Evolutionary conservation across 1,140 invertebrate genomes (phyloP), one percentile per base, ranked within the genome.

Genomic region (Brachionus koreanus): DNA sequence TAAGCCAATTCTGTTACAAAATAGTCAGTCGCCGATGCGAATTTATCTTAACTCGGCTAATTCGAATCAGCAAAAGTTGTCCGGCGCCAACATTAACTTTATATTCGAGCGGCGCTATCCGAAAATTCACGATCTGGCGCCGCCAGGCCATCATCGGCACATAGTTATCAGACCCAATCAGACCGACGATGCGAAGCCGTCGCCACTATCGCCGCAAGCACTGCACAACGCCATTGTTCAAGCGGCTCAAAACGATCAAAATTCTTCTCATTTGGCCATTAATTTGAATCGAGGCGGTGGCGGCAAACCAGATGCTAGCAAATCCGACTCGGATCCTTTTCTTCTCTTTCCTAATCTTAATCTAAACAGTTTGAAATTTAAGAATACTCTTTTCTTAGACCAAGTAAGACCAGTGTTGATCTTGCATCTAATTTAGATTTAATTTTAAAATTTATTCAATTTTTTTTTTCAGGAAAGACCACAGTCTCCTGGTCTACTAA

Each of bases 101-200:
- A 57, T 82, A 39, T 82, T 82, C 65, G 79, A 82, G 16, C 12
- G 57, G 16, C 57, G 79, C 6, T 82, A 82, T 49, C 79, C 79
- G 19, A 25, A 46, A 43, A 39, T 39, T 42, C 39, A 74, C 43
- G 69, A 74, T 19, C 16, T 23, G 33, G 16, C 67, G n/a, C 67
- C 33, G 33, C 67, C 67, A 23, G 37, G 19, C 3, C 33, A 42
- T 0, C 35, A 37, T 10, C 12, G 69, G 25, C 69, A 74, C 33
- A 74, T 74, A 25, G 39, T 74, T n/a, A 74, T 74, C 23, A 25
- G 42, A 25, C 69, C 69, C 16, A 39, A 19, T 46, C 39, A 43
- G 10, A 4, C 69, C 5, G 69, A 74, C 7, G 69, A 74, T 4
- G 2, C 7, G 16, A 23, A 46, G 9, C 69, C 69, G 23, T 46